phyloP scores from a whole-genome alignment of 2,888 invertebrate genomes.

The Troides aeacus region DNA sequence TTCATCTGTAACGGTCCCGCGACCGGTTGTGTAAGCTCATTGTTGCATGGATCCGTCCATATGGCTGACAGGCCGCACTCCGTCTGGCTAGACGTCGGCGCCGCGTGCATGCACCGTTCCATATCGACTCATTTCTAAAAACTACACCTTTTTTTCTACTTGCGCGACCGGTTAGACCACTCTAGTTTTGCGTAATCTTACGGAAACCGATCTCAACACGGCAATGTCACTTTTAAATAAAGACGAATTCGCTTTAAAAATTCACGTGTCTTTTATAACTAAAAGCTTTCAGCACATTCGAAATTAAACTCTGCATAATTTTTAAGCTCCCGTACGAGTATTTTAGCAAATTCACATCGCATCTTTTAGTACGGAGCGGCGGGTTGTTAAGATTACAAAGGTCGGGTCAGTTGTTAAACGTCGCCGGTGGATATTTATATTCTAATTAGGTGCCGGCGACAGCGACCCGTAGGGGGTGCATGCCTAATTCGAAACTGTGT shows the following conservation, averaged over 20 bases:
- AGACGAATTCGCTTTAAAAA: neutral
- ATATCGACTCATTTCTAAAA: constrained; percentile 12
- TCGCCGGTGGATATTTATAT: constrained; percentile 69
- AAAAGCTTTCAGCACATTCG: constrained; percentile 11
- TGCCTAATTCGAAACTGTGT: constrained; percentile 66
- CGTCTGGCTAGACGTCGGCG: constrained; percentile 30
- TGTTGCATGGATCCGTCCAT: constrained; percentile 66
- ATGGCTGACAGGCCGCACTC: constrained; percentile 41
- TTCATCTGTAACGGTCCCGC: constrained; percentile 77
- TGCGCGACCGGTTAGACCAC: constrained; percentile 30
- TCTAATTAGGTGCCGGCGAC: constrained; percentile 71
- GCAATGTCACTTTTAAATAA: constrained; percentile 13
- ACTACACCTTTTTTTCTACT: constrained; percentile 17
- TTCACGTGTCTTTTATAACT: neutral
- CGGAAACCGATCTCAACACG: constrained; percentile 17
- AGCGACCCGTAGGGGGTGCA: constrained; percentile 63
- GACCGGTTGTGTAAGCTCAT: constrained; percentile 73
- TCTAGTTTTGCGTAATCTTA: constrained; percentile 28
- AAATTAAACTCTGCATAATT: constrained; percentile 29
- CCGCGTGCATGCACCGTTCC: constrained; percentile 31
- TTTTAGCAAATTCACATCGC: constrained; percentile 43
- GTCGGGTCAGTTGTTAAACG: constrained; percentile 68
- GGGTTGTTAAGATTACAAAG: constrained; percentile 66
- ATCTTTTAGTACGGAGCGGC: constrained; percentile 47
- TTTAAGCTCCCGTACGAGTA: constrained; percentile 35